phyloP scores from a whole-genome alignment of 2,113 vertebrate species.

The Pardalotus punctatus region DNA sequence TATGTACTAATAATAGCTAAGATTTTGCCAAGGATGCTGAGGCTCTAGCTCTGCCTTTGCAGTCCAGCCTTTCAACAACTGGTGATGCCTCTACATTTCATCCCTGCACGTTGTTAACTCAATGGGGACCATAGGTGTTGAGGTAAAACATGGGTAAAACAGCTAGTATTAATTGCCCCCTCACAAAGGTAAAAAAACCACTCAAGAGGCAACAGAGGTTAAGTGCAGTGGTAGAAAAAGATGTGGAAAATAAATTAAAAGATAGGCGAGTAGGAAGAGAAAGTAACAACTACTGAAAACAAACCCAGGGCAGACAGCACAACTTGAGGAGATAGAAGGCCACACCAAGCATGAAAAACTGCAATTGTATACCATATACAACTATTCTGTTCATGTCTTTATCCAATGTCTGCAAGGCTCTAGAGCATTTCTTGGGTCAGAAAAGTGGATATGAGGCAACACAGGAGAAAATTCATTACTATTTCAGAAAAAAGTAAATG shows the following conservation, averaged over 20 bases:
- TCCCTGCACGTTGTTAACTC: not conserved
- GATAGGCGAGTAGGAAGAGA: not conserved
- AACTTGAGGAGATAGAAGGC: not conserved
- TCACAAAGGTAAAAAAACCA: not conserved
- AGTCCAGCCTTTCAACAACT: not conserved
- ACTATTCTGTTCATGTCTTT: not conserved
- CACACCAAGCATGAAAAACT: not conserved
- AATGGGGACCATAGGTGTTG: not conserved
- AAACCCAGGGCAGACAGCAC: not conserved
- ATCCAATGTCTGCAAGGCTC: not conserved
- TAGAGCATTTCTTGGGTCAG: not conserved
- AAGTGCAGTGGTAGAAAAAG: not conserved
- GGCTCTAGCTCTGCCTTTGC: not conserved
- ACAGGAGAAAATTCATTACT: not conserved
- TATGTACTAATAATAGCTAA: not conserved
- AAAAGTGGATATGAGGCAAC: fast-evolving
- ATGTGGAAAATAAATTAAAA: not conserved
- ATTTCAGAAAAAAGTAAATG: not conserved
- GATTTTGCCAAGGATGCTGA: not conserved
- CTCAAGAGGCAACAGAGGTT: not conserved
- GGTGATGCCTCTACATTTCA: not conserved
- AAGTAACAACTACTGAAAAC: not conserved
- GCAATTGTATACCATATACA: not conserved
- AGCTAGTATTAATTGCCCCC: not conserved
- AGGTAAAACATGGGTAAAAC: not conserved